Percentiles rank a stretch among this genome's conserved stretches.
Evolutionary conservation across 2,888 invertebrate genomes (phyloP).

Genomic region (Escarpia spicata): DNA sequence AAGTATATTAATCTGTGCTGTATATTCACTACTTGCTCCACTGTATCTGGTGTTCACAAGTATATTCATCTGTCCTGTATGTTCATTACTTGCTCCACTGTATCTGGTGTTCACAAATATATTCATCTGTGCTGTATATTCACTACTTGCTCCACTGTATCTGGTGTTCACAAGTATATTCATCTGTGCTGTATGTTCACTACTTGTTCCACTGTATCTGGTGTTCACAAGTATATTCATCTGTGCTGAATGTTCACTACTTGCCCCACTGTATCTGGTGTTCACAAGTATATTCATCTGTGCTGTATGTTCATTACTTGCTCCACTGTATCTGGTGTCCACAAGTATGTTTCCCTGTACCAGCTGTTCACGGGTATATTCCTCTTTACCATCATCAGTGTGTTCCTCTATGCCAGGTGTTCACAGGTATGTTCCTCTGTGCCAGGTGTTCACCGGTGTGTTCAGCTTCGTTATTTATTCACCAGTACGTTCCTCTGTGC

Average conservation of each 20-base stretch:
- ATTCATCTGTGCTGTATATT: constrained; percentile 68
- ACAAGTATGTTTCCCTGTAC: background rate
- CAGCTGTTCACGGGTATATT: background rate
- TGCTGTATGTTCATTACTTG: too few relatives aligned
- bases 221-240: too few relatives aligned
- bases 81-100: constrained; percentile 71
- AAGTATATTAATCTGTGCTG: constrained; percentile 61
- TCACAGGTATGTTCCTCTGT: background rate
- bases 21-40: constrained; percentile 73
- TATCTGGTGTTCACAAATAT: too few relatives aligned
- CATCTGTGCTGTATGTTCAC: too few relatives aligned
- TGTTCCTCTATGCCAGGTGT: background rate
- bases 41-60: too few relatives aligned
- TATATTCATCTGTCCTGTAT: constrained; percentile 68
- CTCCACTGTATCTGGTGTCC: too few relatives aligned
- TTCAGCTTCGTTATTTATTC: constrained; percentile 73
- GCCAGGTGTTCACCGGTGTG: constrained; percentile 20
- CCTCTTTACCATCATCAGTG: background rate
- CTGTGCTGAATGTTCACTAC: too few relatives aligned
- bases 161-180: too few relatives aligned
- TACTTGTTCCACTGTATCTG: too few relatives aligned
- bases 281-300: too few relatives aligned
- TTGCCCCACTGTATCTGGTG: too few relatives aligned
- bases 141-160: constrained; percentile 71
- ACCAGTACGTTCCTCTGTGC: constrained; percentile 84